Conservation (phyloP, 2,888 invertebrate genomes). For the Limnephilus rhombicus region DNA sequence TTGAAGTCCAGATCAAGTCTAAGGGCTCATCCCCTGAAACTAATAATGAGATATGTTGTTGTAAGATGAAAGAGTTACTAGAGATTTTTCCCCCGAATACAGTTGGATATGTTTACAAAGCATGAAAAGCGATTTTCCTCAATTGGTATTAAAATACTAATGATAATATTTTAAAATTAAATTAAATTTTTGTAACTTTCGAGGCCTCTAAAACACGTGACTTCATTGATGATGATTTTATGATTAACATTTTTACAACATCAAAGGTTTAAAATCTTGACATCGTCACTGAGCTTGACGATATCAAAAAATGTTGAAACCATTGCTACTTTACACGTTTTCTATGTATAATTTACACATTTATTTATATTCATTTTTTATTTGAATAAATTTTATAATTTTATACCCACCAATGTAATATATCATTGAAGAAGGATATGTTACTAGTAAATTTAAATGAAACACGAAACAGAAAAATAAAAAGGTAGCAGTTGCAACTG, state of each 20-base stretch:
- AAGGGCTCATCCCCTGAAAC: no score
- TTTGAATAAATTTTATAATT: no score
- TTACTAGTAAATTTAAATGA: no score
- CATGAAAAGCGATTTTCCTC: background rate
- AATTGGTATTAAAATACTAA: background rate
- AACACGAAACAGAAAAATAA: no score
- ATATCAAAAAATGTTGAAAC: conserved; percentile 48
- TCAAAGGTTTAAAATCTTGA: conserved; percentile 23
- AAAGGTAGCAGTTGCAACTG: no score
- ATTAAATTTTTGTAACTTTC: background rate
- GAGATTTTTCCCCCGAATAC: no score
- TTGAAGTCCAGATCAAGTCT: no score
- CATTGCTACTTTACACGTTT: conserved; percentile 41
- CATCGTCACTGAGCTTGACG: conserved; percentile 46
- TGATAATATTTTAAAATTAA: background rate
- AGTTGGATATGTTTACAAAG: background rate
- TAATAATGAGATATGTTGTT: no score
- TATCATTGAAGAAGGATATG: no score
- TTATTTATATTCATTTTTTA: no score
- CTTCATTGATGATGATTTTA: background rate
- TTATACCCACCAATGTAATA: no score
- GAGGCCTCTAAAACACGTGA: background rate
- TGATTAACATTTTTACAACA: conserved; percentile 22
- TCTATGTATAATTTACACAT: background rate
- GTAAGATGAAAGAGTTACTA: no score